Base-by-base conservation (phyloP, 1,140 invertebrate genomes). In the Bombus soroeensis region DNA sequence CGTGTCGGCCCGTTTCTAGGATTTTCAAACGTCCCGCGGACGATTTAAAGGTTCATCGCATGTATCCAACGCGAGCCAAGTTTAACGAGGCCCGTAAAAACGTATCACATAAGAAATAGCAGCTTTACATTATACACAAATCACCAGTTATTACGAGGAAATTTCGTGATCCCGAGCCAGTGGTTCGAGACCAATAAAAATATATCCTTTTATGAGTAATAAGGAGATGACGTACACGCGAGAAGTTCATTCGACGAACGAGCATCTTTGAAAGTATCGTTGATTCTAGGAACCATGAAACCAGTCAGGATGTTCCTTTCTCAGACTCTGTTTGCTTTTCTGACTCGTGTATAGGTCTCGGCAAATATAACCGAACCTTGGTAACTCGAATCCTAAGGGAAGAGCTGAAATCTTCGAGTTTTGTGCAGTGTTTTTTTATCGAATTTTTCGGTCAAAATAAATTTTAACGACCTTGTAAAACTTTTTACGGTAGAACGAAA, bases 31-130 rank as follows among this genome's bases (percentile, higher is more conserved):
- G 70, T 43, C 64, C n/a, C 47, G 18, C 66, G 41, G 18, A 72
- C 47, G 83, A 83, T 90, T 88, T 90, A 90, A 80, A 74, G 78
- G 80, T 72, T 70, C 79, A 86, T 89, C 88, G 88, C 88, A 89
- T 89, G 88, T 68, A 74, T n/a, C 53, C 18, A 37, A 83, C 41
- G 81, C 83, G 74, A 82, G 73, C 66, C 59, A 78, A 18, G 41
- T 73, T 88, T 62, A 88, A 83, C 78, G 74, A 86, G 59, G 53
- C 47, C 43, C 41, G 74, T 28, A 70, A 82, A 74, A 75, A 80
- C 34, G 43, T 39, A 12, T 75, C 34, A 68, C 62, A 64, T 77
- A 70, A 89, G 78, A 59, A 88, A 88, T 81, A 71, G 72, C 25
- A 32, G 57, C 72, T 89, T 68, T 47, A 77, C 73, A 66, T 66